Evolutionary conservation across 2,888 invertebrate species (phyloP), one percentile per base, ranked within the genome.

Genomic region (Azorinus chamasolen): DNA sequence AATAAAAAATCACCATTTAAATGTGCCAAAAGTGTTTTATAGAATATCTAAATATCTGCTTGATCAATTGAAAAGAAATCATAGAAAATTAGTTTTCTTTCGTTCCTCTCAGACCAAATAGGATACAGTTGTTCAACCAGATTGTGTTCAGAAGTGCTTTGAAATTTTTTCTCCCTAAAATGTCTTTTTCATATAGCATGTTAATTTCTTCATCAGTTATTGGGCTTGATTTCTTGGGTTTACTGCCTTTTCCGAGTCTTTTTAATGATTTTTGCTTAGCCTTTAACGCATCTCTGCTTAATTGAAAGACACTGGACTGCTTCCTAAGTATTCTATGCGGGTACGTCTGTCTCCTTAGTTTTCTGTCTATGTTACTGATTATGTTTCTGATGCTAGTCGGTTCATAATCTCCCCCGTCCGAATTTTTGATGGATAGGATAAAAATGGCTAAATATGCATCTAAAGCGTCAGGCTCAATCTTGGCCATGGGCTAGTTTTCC

Each of bases 281-380:
- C n/a, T n/a, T n/a, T n/a, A n/a, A n/a, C n/a, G n/a, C n/a, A n/a
- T n/a, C n/a, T n/a, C n/a, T n/a, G n/a, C n/a, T n/a, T n/a, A n/a
- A n/a, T n/a, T n/a, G n/a, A n/a, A n/a, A n/a, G n/a, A n/a, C n/a
- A n/a, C 14, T n/a, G 10, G 48, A 48, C 18, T 48, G 14, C 18
- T 8, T 6, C 12, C 18, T 20, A 48, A 48, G 14, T 8, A 48
- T 48, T n/a, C 18, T 48, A 20, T 48, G 48, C 18, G 48, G 48
- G 18, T 48, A 48, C 18, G 14, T 48, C 6, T 48, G 48, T 8
- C 48, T 8, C 18, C 6, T 48, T n/a, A 48, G 18, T 48, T 48
- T 48, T n/a, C 48, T 14, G 18, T 48, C 48, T n/a, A 48, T 48
- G 48, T 20, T 48, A n/a, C n/a, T n/a, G n/a, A n/a, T n/a, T n/a